A percentile compares a stretch with the other conserved stretches of the same genome.
These are phyloP conservation scores for Semicossyphus pulcher DNA, from an alignment of 2,113 vertebrate genomes.

Conservation along the genomic window DNA sequence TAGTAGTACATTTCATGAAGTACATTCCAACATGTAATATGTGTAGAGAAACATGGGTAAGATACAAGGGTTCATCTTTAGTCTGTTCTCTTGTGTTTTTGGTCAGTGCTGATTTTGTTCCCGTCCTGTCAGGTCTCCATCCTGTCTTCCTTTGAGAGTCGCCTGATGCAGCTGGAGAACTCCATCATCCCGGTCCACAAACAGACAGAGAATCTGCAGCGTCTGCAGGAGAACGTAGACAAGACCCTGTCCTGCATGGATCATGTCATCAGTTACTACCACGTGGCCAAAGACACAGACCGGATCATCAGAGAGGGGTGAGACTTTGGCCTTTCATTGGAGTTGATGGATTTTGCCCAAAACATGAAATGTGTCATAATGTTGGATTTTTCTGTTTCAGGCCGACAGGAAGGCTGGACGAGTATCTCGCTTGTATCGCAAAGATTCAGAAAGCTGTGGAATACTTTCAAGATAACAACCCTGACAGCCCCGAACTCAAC, in stretches of 20 bases:
- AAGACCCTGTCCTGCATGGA: slow-evolving; percentile 95
- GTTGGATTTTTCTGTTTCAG: slow-evolving; percentile 70
- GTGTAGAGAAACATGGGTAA: too few species aligned
- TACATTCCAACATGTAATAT: too few species aligned
- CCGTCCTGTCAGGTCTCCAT: slow-evolving; percentile 89
- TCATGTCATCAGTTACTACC: slow-evolving; percentile 97
- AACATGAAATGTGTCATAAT: neutral
- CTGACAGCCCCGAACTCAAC: slow-evolving; percentile 96
- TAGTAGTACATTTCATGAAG: too few species aligned
- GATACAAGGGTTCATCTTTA: too few species aligned
- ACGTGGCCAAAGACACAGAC: slow-evolving; percentile 97
- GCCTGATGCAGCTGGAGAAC: slow-evolving; percentile 97
- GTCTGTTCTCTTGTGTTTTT: too few species aligned
- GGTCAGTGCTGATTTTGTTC: neutral
- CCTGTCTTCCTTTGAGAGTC: slow-evolving; percentile 97
- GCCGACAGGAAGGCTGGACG: slow-evolving; percentile 92
- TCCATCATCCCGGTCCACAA: slow-evolving; percentile 98
- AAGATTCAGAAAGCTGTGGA: slow-evolving; percentile 99
- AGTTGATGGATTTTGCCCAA: neutral
- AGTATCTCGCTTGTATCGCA: slow-evolving; percentile 94
- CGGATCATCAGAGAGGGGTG: slow-evolving; percentile 95
- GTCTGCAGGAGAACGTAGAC: slow-evolving; percentile 97
- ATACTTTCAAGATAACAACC: slow-evolving; percentile 98
- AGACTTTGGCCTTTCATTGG: slow-evolving; percentile 32
- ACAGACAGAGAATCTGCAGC: slow-evolving; percentile 97